Conservation (phyloP, 2,797 vertebrate genomes). For the Chelmon rostratus region DNA sequence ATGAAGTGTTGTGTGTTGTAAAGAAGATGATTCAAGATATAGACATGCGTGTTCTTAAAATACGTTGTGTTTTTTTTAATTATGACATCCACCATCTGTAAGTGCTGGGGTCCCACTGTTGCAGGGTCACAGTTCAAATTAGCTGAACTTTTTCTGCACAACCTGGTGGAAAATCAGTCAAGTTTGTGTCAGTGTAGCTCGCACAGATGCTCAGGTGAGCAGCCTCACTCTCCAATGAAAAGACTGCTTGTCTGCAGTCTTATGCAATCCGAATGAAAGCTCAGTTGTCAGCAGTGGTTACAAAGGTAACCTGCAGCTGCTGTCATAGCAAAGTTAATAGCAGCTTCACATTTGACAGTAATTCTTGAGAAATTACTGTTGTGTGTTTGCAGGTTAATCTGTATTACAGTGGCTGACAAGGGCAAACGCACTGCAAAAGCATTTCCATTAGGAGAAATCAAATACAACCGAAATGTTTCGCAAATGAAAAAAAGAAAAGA, state of each 20-base stretch:
- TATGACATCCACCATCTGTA: neutral
- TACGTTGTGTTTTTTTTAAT: neutral
- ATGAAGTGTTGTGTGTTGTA: neutral
- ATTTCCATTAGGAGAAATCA: too few species aligned
- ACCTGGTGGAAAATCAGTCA: neutral
- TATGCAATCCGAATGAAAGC: neutral
- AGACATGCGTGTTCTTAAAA: neutral
- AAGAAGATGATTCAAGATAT: neutral
- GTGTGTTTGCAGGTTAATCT: neutral
- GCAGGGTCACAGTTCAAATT: neutral
- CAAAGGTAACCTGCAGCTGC: neutral
- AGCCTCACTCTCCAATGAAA: too few species aligned
- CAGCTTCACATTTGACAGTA: neutral
- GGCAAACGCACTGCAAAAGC: too few species aligned
- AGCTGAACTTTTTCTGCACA: neutral
- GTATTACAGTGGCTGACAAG: too few species aligned
- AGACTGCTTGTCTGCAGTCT: neutral
- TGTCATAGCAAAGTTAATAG: neutral
- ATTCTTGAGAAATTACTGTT: neutral
- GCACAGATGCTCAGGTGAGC: neutral
- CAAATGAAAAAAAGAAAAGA: too few species aligned
- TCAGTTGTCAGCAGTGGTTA: neutral
- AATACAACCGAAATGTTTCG: too few species aligned
- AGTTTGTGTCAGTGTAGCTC: too few species aligned
- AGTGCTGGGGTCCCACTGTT: neutral